phyloP scores from a whole-genome alignment of 2,797 vertebrate species.

The Pantherophis vulpinus region DNA sequence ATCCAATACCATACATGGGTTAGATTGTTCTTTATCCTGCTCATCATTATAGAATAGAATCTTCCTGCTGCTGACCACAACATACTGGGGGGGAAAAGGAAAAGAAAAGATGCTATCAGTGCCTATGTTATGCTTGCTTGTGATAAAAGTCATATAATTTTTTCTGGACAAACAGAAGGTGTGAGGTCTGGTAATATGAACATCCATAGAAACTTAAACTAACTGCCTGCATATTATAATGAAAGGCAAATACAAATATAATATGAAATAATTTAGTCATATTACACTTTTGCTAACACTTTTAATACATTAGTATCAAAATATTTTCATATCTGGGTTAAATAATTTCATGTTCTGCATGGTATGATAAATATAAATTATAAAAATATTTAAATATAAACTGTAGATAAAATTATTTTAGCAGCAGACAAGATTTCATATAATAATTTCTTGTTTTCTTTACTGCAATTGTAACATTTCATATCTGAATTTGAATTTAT shows the following conservation, averaged over 20 bases:
- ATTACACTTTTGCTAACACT: neutral
- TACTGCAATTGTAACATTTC: neutral
- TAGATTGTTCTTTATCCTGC: slow-evolving; percentile 96
- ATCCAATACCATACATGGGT: slow-evolving; percentile 98
- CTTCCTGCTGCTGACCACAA: slow-evolving; percentile 99
- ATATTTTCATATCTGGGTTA: neutral
- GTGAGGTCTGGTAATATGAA: neutral
- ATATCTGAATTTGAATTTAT: neutral
- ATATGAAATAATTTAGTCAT: neutral
- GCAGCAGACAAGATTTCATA: neutral
- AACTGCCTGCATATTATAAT: neutral
- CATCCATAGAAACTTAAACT: neutral
- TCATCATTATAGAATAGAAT: slow-evolving; percentile 99
- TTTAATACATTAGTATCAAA: neutral
- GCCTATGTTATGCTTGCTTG: neutral
- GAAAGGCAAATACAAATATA: neutral
- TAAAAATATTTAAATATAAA: neutral
- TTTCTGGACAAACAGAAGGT: neutral
- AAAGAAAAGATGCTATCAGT: slow-evolving; percentile 43
- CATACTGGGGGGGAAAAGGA: slow-evolving; percentile 83
- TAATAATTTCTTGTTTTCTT: neutral
- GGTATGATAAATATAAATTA: neutral
- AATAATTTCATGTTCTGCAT: neutral
- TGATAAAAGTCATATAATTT: neutral
- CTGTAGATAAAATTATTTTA: neutral